These are phyloP conservation scores for Bombylius discolor DNA, from an alignment of 2,888 invertebrate species.

Conservation along the genomic window DNA sequence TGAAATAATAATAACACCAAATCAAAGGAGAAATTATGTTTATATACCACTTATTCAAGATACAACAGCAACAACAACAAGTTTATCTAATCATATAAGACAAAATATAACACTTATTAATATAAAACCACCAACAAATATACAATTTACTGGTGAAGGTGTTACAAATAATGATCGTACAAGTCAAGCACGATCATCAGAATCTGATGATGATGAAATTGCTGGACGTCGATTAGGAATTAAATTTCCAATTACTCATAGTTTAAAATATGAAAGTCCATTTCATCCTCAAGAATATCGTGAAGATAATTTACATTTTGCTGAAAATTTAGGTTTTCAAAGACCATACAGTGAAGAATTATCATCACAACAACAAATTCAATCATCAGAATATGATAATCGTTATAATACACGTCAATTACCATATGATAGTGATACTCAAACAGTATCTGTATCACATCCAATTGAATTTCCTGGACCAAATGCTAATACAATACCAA, in stretches of 20 bases:
- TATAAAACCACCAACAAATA: constrained; percentile 27
- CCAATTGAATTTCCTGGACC: constrained; percentile 32
- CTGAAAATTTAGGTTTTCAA: constrained; percentile 23
- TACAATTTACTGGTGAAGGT: constrained; percentile 20
- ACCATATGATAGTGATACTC: constrained; percentile 25
- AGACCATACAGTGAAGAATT: constrained; percentile 28
- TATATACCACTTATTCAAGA: constrained; percentile 29
- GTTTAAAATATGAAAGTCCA: constrained; percentile 28
- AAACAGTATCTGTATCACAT: constrained; percentile 17
- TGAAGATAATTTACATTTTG: constrained; percentile 31
- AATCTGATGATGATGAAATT: constrained; percentile 1
- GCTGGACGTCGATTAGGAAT: constrained; percentile 35
- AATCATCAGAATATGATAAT: constrained; percentile 17
- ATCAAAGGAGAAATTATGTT: constrained; percentile 24
- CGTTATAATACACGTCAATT: constrained; percentile 27
- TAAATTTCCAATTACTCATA: constrained; percentile 30
- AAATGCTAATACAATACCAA: constrained; percentile 29
- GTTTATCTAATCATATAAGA: constrained; percentile 10
- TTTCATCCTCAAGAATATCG: constrained; percentile 35
- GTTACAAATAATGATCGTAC: constrained; percentile 25
- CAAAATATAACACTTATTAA: constrained; percentile 24
- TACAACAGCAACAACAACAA: constrained; percentile 2
- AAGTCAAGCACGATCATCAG: constrained; percentile 18
- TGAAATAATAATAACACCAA: constrained; percentile 21
- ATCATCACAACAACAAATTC: constrained; percentile 5